A percentile compares a stretch with the other conserved stretches of the same genome.
Conservation (phyloP, 2,888 invertebrate genomes). For the Synanthedon vespiformis region DNA sequence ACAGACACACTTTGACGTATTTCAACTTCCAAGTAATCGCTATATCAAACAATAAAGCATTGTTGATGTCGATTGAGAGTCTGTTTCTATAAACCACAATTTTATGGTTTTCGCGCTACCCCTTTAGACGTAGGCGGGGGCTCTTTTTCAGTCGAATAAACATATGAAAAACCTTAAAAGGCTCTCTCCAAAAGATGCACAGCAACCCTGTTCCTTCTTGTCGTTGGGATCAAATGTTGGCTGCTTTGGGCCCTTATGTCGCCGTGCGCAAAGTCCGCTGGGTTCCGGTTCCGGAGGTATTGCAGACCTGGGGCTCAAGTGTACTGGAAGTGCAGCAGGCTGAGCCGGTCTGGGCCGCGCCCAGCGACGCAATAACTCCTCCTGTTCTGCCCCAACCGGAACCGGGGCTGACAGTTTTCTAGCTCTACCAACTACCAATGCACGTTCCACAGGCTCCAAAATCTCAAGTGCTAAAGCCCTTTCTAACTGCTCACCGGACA, state of each 20-base stretch:
- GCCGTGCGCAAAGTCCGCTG: slow-evolving; percentile 43
- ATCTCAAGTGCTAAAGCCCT: slow-evolving; percentile 61
- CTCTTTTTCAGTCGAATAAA: slow-evolving; percentile 57
- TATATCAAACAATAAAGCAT: background rate
- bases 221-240: slow-evolving; percentile 56
- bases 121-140: background rate
- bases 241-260: slow-evolving; percentile 45
- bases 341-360: slow-evolving; percentile 48
- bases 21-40: background rate
- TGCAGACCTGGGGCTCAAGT: slow-evolving; percentile 52
- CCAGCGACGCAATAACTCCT: slow-evolving; percentile 52
- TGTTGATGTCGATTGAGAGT: background rate
- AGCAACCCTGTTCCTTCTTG: slow-evolving; percentile 49
- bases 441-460: slow-evolving; percentile 57
- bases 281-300: slow-evolving; percentile 36
- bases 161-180: slow-evolving; percentile 64
- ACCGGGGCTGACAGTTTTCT: slow-evolving; percentile 51
- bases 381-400: slow-evolving; percentile 58
- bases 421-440: slow-evolving; percentile 52
- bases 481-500: slow-evolving; percentile 74
- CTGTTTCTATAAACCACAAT: background rate
- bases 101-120: background rate
- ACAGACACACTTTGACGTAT: background rate
- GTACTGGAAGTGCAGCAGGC: slow-evolving; percentile 54
- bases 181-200: slow-evolving; percentile 62